These are phyloP conservation scores for Eulemur mongoz DNA, from an alignment of 2,797 vertebrate genomes.

Conservation along the genomic window DNA sequence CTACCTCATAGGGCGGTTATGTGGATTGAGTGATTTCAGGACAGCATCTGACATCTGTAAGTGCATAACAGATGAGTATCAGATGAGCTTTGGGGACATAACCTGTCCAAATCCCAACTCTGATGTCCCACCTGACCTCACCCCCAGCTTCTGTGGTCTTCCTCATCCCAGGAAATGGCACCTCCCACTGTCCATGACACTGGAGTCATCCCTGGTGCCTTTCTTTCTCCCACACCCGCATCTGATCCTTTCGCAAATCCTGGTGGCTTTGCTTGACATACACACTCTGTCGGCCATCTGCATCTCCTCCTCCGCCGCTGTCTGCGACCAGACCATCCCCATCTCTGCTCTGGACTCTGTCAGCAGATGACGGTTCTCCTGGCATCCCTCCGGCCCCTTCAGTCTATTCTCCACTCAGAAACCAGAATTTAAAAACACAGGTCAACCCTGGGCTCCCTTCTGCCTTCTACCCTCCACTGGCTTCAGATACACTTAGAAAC, in stretches of 20 bases:
- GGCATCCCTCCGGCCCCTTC: not conserved
- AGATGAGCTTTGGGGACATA: not conserved
- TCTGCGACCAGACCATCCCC: fast-evolving
- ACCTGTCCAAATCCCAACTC: not conserved
- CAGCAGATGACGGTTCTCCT: not conserved
- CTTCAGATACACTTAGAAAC: fast-evolving
- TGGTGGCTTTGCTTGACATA: not conserved
- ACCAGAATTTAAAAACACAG: not conserved
- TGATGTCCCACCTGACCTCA: not conserved
- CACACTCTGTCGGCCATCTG: not conserved
- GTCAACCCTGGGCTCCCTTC: not conserved
- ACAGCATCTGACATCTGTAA: not conserved
- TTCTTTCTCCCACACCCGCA: not conserved
- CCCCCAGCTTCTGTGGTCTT: not conserved
- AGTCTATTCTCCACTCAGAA: not conserved
- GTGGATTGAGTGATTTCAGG: not conserved
- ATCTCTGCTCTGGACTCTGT: not conserved
- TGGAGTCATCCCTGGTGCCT: too few species aligned
- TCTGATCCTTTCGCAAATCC: not conserved
- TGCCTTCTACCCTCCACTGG: fast-evolving
- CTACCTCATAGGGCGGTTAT: too few species aligned
- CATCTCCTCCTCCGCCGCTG: not conserved
- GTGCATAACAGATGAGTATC: fast-evolving
- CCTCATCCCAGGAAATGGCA: not conserved
- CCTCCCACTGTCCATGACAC: not conserved